Evolutionary conservation across 92 coral and sea anemone species (phyloP).

Genomic region (Zoanthus solanderi): DNA sequence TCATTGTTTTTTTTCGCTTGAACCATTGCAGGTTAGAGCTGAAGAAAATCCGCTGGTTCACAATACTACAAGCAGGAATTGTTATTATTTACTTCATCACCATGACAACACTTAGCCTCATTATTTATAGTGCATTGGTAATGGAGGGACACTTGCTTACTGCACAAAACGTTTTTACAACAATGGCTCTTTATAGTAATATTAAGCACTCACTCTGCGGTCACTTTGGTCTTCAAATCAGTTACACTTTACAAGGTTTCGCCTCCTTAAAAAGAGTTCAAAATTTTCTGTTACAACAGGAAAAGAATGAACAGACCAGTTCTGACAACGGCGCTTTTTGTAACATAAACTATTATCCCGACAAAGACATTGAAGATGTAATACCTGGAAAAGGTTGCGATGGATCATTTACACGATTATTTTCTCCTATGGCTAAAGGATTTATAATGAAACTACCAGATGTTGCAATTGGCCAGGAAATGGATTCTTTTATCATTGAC

Average conservation of each 20-base stretch:
- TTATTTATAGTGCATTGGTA: conserved; percentile 26
- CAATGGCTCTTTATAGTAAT: conserved; percentile 42
- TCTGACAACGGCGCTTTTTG: conserved; percentile 10
- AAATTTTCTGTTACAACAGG: conserved; percentile 20
- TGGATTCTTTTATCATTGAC: background rate
- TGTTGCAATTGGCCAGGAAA: background rate
- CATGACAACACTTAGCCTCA: conserved; percentile 34
- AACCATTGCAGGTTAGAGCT: conserved; percentile 28
- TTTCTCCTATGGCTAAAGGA: conserved; percentile 22
- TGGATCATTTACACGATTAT: conserved; percentile 17
- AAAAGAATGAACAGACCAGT: background rate
- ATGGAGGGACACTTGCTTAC: conserved; percentile 36
- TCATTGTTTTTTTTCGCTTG: background rate
- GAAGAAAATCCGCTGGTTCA: conserved; percentile 36
- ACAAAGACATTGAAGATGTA: conserved; percentile 25
- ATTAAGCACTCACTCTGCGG: conserved; percentile 41
- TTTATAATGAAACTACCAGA: background rate
- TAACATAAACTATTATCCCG: background rate
- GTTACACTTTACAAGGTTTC: conserved; percentile 36
- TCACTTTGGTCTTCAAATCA: conserved; percentile 38
- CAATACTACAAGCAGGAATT: conserved; percentile 32
- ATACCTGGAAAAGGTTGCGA: conserved; percentile 29
- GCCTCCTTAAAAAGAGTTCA: conserved; percentile 35
- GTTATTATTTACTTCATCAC: conserved; percentile 35
- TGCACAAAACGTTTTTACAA: conserved; percentile 37